A percentile compares a stretch with the other conserved stretches of the same genome.
Evolutionary conservation across 2,797 vertebrate genomes (phyloP).

Genomic region (Melanogrammus aeglefinus): DNA sequence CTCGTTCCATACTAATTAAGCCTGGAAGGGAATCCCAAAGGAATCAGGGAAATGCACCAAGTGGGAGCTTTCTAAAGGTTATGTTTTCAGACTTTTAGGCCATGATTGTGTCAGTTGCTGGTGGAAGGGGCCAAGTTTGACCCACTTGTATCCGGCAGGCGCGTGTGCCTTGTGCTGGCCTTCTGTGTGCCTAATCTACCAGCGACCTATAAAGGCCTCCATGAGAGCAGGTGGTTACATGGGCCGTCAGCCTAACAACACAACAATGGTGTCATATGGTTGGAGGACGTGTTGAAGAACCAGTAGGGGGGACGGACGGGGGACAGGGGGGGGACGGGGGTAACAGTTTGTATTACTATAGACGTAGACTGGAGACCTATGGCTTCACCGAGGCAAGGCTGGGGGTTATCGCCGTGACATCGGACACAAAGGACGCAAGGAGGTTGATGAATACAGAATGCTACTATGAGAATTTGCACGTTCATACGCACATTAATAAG

Average conservation of each 20-base stretch:
- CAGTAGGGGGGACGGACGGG: constrained; percentile 12
- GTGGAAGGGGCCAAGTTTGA: constrained; percentile 29
- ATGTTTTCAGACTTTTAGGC: constrained; percentile 1
- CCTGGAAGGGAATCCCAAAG: constrained; percentile 21
- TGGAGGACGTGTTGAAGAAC: constrained; percentile 38
- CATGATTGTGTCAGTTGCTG: background rate
- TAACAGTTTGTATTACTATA: constrained; percentile 26
- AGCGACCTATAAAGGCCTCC: constrained; percentile 63
- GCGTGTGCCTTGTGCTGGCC: constrained; percentile 19
- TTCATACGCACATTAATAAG: too few relatives aligned
- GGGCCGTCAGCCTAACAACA: constrained; percentile 46
- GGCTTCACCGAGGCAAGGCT: too few relatives aligned
- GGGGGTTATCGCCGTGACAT: too few relatives aligned
- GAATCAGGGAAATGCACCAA: constrained; percentile 22
- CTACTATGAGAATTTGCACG: too few relatives aligned
- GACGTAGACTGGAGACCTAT: background rate
- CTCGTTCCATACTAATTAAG: constrained; percentile 51
- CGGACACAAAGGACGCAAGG: too few relatives aligned
- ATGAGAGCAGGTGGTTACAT: constrained; percentile 63
- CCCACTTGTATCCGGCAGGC: constrained; percentile 54
- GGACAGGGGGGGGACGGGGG: background rate
- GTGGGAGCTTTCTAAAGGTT: constrained; percentile 21
- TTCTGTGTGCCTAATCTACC: constrained; percentile 51
- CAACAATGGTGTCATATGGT: constrained; percentile 46
- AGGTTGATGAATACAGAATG: too few relatives aligned